Conservation (phyloP, 2,113 vertebrate genomes). For the Lophura nycthemera region DNA sequence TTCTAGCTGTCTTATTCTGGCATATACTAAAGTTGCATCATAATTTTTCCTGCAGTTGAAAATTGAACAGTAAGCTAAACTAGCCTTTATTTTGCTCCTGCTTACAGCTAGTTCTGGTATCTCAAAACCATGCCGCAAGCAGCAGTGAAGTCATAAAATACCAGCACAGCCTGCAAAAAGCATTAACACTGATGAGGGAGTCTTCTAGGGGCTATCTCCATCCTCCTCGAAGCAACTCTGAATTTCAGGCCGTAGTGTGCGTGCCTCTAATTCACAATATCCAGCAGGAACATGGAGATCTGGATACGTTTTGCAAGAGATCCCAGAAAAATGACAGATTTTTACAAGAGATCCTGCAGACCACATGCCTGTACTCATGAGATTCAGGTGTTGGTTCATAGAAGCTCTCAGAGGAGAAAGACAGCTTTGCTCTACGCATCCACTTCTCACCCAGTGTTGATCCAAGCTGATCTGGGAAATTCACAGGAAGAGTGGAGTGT, state of each 20-base stretch:
- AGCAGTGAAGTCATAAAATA: background rate
- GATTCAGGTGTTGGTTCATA: background rate
- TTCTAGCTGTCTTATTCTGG: background rate
- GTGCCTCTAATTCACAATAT: background rate
- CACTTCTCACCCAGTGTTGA: background rate
- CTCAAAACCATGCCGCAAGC: background rate
- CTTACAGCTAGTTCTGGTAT: constrained; percentile 4
- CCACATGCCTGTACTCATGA: background rate
- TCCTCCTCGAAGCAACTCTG: background rate
- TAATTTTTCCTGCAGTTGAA: constrained; percentile 35
- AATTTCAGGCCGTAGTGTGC: background rate
- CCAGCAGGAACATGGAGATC: background rate
- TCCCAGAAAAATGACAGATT: background rate
- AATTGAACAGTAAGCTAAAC: constrained; percentile 44
- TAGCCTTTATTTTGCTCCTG: background rate
- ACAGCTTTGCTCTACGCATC: background rate
- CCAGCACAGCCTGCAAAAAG: background rate
- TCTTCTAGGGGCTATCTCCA: background rate
- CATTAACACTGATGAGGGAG: background rate
- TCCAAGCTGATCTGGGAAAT: background rate
- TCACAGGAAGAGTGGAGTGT: background rate
- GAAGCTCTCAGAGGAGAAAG: background rate
- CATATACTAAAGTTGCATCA: background rate
- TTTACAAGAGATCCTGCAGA: background rate
- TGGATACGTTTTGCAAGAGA: background rate